phyloP scores from a whole-genome alignment of 2,888 invertebrate species.

The Pollenia griseotomentosa region DNA sequence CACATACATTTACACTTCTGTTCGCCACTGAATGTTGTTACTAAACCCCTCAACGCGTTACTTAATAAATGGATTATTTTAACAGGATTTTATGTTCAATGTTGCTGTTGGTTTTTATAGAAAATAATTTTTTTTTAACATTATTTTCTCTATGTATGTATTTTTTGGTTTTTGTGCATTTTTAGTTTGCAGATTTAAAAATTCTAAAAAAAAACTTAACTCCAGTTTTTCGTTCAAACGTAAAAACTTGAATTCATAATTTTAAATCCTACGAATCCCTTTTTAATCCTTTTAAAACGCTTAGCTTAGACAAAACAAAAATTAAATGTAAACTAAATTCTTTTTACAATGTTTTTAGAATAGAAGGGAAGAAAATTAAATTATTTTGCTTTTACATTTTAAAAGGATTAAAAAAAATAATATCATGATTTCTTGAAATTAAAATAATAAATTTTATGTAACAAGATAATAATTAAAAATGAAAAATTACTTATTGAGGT shows the following conservation, averaged over 20 bases:
- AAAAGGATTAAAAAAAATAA: not conserved
- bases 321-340: not conserved
- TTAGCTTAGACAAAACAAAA: not conserved
- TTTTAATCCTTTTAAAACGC: constrained; percentile 24
- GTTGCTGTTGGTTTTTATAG: constrained; percentile 2
- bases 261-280: not conserved
- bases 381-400: not conserved
- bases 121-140: not conserved
- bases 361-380: not conserved
- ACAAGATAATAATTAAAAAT: too few species aligned
- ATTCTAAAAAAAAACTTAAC: not conserved
- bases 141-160: not conserved
- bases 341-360: not conserved
- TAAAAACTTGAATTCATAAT: not conserved
- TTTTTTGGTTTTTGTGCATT: not conserved
- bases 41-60: constrained; percentile 42
- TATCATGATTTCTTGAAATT: too few species aligned
- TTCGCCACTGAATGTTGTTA: constrained; percentile 16
- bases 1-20: not conserved
- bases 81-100: constrained; percentile 44
- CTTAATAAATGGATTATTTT: constrained; percentile 64
- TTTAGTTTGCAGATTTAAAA: not conserved
- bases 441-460: too few species aligned
- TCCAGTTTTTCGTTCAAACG: not conserved
- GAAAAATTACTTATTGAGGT: too few species aligned